Base-by-base conservation (phyloP, 2,888 invertebrate species). In the Drosophila mercatorum region DNA sequence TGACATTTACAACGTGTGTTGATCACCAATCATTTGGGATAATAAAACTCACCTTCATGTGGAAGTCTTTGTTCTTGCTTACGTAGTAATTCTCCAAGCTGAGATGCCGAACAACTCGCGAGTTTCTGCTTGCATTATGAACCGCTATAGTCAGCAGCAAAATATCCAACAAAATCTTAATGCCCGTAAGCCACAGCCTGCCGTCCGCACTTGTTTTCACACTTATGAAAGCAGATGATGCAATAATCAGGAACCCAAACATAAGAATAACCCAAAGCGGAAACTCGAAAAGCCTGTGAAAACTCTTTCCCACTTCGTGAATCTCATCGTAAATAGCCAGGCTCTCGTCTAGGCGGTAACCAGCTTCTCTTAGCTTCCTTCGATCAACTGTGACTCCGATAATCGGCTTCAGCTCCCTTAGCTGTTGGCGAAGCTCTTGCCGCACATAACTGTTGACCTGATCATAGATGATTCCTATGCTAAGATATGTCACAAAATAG, bases 301-400 rank as follows among this genome's bases (percentile, higher is more conserved):
- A 82, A 6, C 34, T 49, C 1, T 56, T 28, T 5, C 63, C 73
- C 14, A 79, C 60, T 0, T 51, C 34, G 5, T 82, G 74, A 10
- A 89, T 81, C 31, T 79, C 83, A 10, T 78, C 66, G 53, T 85
- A 89, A n/a, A 90, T 68, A 17, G 63, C 58, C 34, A 78, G 31
- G 34, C 78, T 82, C 22, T 83, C 80, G 10, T 82, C 69, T 61
- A 90, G 56, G 0, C 70, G 68, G 0, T 41, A 11, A 0, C 34
- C 62, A 6, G 78, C 70, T 0, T 47, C 58, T 22, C 62, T 68
- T 0, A 80, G 26, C 10, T 68, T 59, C 0, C 55, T 49, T 0
- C 63, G 69, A 40, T 51, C 49, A 0, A 49, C 56, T 0, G 47
- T 40, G 8, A 41, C 47, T 1, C 55, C 66, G 1, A 41, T 31